Evolutionary conservation across 1,140 invertebrate species (phyloP), one percentile per base, ranked within the genome.

Genomic region (Hirudo medicinalis): DNA sequence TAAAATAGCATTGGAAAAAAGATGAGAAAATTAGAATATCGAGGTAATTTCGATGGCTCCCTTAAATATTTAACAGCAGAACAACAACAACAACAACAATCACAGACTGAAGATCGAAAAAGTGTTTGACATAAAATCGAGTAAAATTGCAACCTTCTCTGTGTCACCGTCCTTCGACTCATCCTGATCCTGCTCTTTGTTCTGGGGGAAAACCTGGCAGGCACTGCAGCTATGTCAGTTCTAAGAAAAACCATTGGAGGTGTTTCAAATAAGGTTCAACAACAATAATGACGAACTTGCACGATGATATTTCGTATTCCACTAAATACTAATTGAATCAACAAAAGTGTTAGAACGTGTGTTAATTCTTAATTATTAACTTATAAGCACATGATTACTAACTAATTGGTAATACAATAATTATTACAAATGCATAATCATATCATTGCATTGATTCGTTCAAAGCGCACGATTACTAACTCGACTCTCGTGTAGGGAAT

Each of bases 401-500:
- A n/a, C n/a, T n/a, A n/a, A n/a, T n/a, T n/a, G n/a, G n/a, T n/a
- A n/a, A n/a, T n/a, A n/a, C n/a, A n/a, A n/a, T n/a, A n/a, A n/a
- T n/a, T n/a, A n/a, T n/a, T n/a, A n/a, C n/a, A n/a, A n/a, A n/a
- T n/a, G n/a, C n/a, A n/a, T n/a, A n/a, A n/a, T n/a, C n/a, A n/a
- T n/a, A n/a, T n/a, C n/a, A n/a, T n/a, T n/a, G n/a, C n/a, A n/a
- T n/a, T 49, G 11, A 49, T 49, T 49, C 11, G 11, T 63, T 63
- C 22, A 20, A 57, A 57, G 54, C 20, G 22, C 8, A 63, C 2
- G 22, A 11, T 15, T n/a, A 63, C 57, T 63, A 13, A 63, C 57
- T 63, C 57, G 15, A 63, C 57, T 22, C 57, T 63, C 19, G 57
- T 63, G 57, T 63, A 63, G 1, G 57, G 57, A 32, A 63, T 63